Percentiles rank a stretch among this genome's conserved stretches.
phyloP scores from a whole-genome alignment of 2,113 vertebrate species.

The Otis tarda region DNA sequence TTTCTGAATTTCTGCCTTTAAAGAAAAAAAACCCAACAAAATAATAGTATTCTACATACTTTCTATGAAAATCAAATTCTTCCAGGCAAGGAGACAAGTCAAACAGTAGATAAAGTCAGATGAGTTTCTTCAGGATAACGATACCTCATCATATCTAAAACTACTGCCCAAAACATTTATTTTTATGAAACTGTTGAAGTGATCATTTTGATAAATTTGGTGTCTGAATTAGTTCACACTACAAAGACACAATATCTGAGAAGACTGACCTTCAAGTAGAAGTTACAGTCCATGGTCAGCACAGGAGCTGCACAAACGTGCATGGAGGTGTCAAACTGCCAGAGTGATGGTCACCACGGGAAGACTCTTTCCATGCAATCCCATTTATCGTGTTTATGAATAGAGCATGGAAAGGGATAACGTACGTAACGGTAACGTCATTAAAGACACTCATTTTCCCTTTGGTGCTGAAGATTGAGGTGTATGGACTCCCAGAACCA shows the following conservation, averaged over 20 bases:
- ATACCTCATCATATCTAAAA: not conserved
- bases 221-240: not conserved
- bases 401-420: not conserved
- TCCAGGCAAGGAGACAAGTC: not conserved
- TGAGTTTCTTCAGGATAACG: not conserved
- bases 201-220: not conserved
- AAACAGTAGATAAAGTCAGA: not conserved
- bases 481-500: too few species aligned
- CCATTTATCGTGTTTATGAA: not conserved
- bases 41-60: not conserved
- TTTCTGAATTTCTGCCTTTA: not conserved
- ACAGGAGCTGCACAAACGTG: not conserved
- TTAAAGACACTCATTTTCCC: not conserved
- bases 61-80: not conserved
- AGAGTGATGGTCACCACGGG: not conserved
- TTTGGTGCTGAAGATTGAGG: too few species aligned
- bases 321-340: not conserved
- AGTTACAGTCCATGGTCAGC: rapidly evolving
- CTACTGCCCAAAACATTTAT: not conserved
- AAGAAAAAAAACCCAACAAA: not conserved
- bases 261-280: not conserved
- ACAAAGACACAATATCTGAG: not conserved
- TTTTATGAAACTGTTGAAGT: not conserved
- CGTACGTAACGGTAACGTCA: not conserved
- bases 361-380: not conserved